Evolutionary conservation across 2,888 invertebrate genomes (phyloP), one percentile per base, ranked within the genome.

Genomic region (Apamea monoglypha): DNA sequence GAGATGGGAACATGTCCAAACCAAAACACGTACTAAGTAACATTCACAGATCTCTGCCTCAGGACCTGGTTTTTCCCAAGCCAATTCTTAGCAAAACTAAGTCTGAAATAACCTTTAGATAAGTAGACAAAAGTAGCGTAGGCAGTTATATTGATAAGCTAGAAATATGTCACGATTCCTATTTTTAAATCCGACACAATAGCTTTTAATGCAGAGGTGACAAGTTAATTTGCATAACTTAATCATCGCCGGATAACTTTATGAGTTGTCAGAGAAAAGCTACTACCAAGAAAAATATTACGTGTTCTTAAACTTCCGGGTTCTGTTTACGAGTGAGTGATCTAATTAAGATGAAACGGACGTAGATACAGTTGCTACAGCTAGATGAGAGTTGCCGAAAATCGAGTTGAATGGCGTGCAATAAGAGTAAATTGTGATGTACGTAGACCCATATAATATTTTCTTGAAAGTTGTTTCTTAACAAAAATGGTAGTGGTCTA

Each of bases 151-250:
- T 6, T 4, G 67, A 74, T 80, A 78, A 83, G 32, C 69, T 59
- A 53, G 29, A 25, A 78, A 76, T 83, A 83, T 50, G 78, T 86
- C 87, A 86, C 84, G 72, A 78, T 53, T 67, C 71, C 50, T 76
- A 84, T 86, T 83, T 79, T 79, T 76, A 72, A 86, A 79, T 74
- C 64, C 59, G 50, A 82, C 63, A 78, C 83, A 79, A 86, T 85
- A 61, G 25, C 32, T 68, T 76, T 78, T 77, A 81, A 64, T 76
- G 79, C 53, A 40, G 21, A 67, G 59, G 79, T 81, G 71, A 86
- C 76, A 74, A 71, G 29, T 76, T 29, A 47, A 83, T 85, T 86
- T 72, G 68, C 82, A 88, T 87, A 69, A 44, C 36, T 76, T 79
- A 78, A 79, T 79, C 75, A 83, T 71, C 68, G 50, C 7, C 36